A percentile compares a stretch with the other conserved stretches of the same genome.
phyloP scores from a whole-genome alignment of 1,140 invertebrate species.

The Adoxophyes honmai region DNA sequence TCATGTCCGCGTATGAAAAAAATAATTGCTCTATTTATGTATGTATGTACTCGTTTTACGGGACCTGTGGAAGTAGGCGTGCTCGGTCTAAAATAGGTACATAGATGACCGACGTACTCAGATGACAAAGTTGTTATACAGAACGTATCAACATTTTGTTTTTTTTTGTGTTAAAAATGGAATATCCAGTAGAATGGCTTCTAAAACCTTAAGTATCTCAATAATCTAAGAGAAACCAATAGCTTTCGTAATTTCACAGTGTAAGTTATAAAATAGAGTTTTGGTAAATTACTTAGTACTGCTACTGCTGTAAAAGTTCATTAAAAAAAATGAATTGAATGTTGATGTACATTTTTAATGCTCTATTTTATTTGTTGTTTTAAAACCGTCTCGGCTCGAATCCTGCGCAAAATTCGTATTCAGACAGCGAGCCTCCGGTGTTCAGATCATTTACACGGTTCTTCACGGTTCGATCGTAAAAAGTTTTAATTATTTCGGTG shows the following conservation, averaged over 20 bases:
- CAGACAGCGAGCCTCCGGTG: conserved; percentile 23
- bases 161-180: not conserved
- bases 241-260: no score
- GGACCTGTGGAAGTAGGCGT: conserved; percentile 39
- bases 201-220: not conserved
- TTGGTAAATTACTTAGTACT: no score
- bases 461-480: conserved; percentile 55
- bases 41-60: conserved; percentile 31
- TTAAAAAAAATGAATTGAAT: not conserved
- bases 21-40: conserved; percentile 37
- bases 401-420: conserved; percentile 37
- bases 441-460: conserved; percentile 42
- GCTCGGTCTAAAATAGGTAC: no score
- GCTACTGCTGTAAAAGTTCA: no score
- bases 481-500: conserved; percentile 72
- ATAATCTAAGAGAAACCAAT: not conserved
- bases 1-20: conserved; percentile 34
- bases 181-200: no score
- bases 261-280: no score
- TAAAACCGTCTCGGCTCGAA: conserved; percentile 26
- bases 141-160: not conserved
- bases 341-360: no score
- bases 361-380: conserved; percentile 27
- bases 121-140: no score
- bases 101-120: no score